Evolutionary conservation across 2,113 vertebrate species (phyloP).

Genomic region (Labeo catla): DNA sequence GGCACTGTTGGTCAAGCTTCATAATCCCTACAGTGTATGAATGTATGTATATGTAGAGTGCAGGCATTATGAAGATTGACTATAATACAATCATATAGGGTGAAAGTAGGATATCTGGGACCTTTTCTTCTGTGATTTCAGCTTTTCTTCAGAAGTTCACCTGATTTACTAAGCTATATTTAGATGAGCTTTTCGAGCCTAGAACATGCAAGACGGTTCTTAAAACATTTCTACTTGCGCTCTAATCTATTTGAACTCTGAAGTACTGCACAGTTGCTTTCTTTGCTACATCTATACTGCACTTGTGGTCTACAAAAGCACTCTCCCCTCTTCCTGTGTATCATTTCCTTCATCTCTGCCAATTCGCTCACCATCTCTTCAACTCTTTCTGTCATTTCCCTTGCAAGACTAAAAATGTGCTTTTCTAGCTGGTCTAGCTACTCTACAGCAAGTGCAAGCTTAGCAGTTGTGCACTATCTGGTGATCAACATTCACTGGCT

Average conservation of each 20-base stretch:
- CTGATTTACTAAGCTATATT: neutral
- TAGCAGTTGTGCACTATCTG: neutral
- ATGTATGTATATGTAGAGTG: neutral
- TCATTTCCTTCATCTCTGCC: neutral
- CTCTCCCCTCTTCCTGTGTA: slow-evolving; percentile 34
- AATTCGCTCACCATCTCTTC: neutral
- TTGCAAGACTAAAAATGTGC: neutral
- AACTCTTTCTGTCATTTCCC: neutral
- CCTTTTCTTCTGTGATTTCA: no score
- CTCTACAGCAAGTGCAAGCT: neutral
- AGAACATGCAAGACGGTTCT: neutral
- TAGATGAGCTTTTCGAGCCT: neutral
- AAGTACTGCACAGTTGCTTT: neutral
- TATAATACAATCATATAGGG: neutral
- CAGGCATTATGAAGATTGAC: neutral
- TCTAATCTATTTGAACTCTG: neutral
- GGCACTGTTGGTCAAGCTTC: neutral
- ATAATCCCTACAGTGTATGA: neutral
- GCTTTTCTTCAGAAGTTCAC: no score
- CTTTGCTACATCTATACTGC: slow-evolving; percentile 30
- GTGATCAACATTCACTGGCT: neutral
- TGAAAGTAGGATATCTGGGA: neutral
- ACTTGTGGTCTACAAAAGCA: slow-evolving; percentile 45
- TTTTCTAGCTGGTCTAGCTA: neutral
- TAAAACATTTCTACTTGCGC: neutral